A percentile compares a stretch with the other conserved stretches of the same genome.
phyloP scores from a whole-genome alignment of 1,140 invertebrate genomes.

The Arion vulgaris region DNA sequence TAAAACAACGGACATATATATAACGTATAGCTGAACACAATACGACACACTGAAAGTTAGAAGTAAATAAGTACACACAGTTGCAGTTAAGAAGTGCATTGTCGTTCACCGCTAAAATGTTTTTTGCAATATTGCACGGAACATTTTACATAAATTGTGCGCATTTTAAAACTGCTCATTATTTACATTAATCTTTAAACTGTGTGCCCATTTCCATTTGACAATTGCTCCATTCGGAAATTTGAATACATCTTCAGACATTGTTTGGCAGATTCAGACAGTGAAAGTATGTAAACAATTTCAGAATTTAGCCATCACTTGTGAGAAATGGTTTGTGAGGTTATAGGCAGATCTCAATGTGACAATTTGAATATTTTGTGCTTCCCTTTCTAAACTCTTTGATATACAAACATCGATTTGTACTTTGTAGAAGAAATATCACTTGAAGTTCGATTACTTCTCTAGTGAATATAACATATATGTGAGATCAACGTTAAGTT shows the following conservation, averaged over 20 bases:
- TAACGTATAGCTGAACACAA: background rate
- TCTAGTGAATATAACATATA: no score
- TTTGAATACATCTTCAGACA: slow-evolving; percentile 7
- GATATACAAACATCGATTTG: no score
- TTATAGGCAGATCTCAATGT: background rate
- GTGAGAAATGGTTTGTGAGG: background rate
- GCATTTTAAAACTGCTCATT: slow-evolving; percentile 1
- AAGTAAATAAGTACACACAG: background rate
- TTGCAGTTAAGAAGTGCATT: background rate
- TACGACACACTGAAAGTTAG: background rate
- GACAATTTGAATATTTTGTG: background rate
- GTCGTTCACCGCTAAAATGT: background rate
- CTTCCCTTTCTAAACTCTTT: no score
- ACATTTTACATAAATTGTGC: background rate
- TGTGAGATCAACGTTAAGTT: no score
- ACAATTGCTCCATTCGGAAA: background rate
- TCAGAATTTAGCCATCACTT: background rate
- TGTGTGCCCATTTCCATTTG: background rate
- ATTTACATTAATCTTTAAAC: background rate
- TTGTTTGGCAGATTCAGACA: background rate
- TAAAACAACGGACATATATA: background rate
- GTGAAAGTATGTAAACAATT: background rate
- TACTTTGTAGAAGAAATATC: no score
- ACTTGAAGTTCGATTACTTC: no score
- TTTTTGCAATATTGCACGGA: background rate